phyloP scores from a whole-genome alignment of 2,113 vertebrate genomes.

The Anguilla japonica region DNA sequence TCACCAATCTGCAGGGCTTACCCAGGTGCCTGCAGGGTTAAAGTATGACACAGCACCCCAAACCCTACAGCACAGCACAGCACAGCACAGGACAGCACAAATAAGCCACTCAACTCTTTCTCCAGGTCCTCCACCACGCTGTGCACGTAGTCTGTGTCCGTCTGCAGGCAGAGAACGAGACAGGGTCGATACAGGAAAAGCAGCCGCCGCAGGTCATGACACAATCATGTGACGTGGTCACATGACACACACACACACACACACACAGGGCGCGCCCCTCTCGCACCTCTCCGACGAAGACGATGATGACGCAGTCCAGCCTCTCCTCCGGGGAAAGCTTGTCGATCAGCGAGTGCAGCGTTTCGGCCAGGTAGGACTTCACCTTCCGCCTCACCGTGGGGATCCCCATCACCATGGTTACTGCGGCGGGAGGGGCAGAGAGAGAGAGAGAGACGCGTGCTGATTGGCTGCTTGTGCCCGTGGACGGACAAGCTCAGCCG shows the following conservation, averaged over 20 bases:
- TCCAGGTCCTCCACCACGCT: conserved; percentile 85
- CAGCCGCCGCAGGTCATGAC: too few relatives aligned
- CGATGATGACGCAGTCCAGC: conserved; percentile 92
- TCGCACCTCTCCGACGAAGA: conserved; percentile 95
- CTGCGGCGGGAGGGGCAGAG: conserved; percentile 60
- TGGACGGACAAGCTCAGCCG: too few relatives aligned
- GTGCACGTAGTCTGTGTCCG: conserved; percentile 87
- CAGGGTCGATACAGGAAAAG: too few relatives aligned
- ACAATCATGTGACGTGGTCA: too few relatives aligned
- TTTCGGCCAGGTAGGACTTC: conserved; percentile 95
- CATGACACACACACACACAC: not conserved
- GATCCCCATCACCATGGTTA: conserved; percentile 98
- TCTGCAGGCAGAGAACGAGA: conserved; percentile 67
- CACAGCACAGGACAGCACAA: too few relatives aligned
- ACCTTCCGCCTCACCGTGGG: conserved; percentile 98
- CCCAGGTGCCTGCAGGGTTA: too few relatives aligned
- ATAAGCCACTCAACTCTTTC: conserved; percentile 85
- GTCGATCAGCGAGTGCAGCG: conserved; percentile 93
- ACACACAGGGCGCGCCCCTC: too few relatives aligned
- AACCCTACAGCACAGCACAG: too few relatives aligned
- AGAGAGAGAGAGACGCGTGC: conserved; percentile 9
- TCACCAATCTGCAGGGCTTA: too few relatives aligned
- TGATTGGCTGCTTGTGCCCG: too few relatives aligned
- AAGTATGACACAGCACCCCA: too few relatives aligned
- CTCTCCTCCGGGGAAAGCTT: conserved; percentile 94